Evolutionary conservation across 2,888 invertebrate species (phyloP), one percentile per base, ranked within the genome.

Genomic region (Sylvicola fuscatus): DNA sequence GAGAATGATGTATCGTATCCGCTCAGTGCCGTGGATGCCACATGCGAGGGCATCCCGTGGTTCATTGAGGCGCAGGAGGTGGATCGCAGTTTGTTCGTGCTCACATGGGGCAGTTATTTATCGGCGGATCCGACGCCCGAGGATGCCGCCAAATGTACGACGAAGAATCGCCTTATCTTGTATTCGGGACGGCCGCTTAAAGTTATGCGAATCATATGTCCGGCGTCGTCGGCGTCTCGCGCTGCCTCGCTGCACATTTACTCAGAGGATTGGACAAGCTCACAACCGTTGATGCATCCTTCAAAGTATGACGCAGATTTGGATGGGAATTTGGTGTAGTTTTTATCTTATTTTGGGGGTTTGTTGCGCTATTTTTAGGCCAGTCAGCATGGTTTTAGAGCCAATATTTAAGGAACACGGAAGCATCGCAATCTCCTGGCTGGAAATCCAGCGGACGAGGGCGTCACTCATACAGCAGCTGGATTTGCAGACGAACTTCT

Each of bases 51-150:
- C 2, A 41, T 53, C 38, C 81, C 84, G 3, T 84, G 83, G 76
- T 61, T 83, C 42, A 66, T 84, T 37, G 76, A 77, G 50, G 80
- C 83, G 2, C 69, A 80, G 42, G 73, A 78, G 40, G 70, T 76
- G 41, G 83, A 83, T 51, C 70, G 78, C 34, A 82, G 82, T 29
- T 65, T 86, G 38, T 84, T 81, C 52, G 62, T 86, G 38, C 65
- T 83, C 43, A 80, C 82, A 31, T 83, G 83, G 83, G 84, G 84
- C 32, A 72, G 72, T 43, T 74, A 79, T 48, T 52, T 83, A 43
- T 69, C 74, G 1, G 57, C 70, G 13, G 70, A 72, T 45, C 67
- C 72, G 2, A 58, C 68, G 5, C 56, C 62, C 0, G 64, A 68
- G 39, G 75, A 74, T 44, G 63, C 70, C 3, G 66, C 68, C 40